Percentiles rank a stretch among this genome's conserved stretches.
Evolutionary conservation across 2,797 vertebrate genomes (phyloP).

Genomic region (Coluber constrictor): DNA sequence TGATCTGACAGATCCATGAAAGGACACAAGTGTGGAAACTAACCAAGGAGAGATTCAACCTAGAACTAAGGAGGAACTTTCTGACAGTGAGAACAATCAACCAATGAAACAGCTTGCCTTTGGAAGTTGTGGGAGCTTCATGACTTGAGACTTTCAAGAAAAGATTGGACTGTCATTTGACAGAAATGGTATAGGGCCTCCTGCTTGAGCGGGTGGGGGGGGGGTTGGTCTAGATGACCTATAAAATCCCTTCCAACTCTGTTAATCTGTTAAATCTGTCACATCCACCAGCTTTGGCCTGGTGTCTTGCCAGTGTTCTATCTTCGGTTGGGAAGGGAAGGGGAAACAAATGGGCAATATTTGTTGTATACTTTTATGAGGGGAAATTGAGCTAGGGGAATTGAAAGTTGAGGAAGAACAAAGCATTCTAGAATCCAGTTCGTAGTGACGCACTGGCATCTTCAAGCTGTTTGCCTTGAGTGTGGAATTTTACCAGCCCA

Average conservation of each 20-base stretch:
- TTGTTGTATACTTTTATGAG: neutral
- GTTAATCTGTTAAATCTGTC: no score
- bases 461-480: neutral
- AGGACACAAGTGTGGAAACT: neutral
- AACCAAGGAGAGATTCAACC: no score
- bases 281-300: neutral
- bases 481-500: neutral
- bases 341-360: neutral
- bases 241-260: no score
- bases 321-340: neutral
- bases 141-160: no score
- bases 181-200: no score
- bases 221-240: no score
- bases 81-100: no score
- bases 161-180: no score
- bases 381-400: neutral
- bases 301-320: neutral
- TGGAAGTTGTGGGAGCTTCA: no score
- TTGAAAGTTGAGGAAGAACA: neutral
- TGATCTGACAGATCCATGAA: neutral
- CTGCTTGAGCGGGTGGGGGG: no score
- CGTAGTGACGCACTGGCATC: neutral
- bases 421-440: neutral
- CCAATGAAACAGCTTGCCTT: no score
- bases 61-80: no score